phyloP scores from a whole-genome alignment of 2,113 vertebrate genomes.

The Apteryx owenii region DNA sequence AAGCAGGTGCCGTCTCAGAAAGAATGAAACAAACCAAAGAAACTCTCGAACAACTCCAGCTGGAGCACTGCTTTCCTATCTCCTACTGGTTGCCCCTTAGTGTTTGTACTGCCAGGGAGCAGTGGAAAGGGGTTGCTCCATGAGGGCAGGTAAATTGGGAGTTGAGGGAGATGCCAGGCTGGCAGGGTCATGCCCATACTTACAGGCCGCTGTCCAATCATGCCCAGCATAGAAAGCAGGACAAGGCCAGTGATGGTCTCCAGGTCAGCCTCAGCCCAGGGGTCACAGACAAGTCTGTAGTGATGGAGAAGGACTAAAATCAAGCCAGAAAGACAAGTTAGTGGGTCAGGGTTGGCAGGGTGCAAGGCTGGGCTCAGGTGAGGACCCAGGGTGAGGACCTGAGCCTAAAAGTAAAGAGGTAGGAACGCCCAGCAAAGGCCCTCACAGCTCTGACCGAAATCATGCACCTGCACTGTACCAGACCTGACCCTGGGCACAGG shows the following conservation, averaged over 20 bases:
- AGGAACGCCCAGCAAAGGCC: accelerated
- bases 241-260: not conserved
- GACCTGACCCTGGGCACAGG: not conserved
- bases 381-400: not conserved
- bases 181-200: not conserved
- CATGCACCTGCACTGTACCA: accelerated
- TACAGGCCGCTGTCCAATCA: not conserved
- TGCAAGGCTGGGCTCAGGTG: not conserved
- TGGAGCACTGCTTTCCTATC: not conserved
- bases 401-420: not conserved
- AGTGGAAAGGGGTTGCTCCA: not conserved
- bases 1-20: not conserved
- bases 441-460: not conserved
- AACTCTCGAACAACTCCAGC: not conserved
- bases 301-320: not conserved
- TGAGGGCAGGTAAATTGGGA: not conserved
- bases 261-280: not conserved
- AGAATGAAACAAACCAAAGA: not conserved
- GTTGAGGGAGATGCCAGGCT: not conserved
- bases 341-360: not conserved
- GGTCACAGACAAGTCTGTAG: not conserved
- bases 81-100: not conserved
- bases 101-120: accelerated
- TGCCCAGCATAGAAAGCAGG: not conserved
- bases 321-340: not conserved